Base-by-base conservation (phyloP, 2,888 invertebrate genomes). In the Melangyna quadrimaculata region DNA sequence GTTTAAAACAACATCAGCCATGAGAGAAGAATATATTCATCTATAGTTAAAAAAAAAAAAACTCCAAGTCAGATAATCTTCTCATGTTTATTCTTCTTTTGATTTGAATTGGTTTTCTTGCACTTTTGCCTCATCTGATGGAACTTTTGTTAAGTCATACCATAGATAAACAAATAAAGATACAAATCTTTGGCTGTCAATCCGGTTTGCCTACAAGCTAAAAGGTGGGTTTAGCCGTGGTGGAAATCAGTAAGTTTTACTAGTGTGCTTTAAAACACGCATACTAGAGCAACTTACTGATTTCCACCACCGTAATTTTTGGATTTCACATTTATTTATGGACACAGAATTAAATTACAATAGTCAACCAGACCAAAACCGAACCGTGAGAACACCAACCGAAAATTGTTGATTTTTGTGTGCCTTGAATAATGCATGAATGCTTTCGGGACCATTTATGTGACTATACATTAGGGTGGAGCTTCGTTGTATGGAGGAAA, bases 351-450 rank as follows among this genome's bases (percentile, higher is more conserved):
- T n/a, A n/a, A n/a, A n/a, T n/a, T n/a, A n/a, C n/a, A n/a, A n/a
- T n/a, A 35, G 17, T 22, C 24, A 53, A 19, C 22, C 63, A 32
- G 12, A 27, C 32, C 24, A n/a, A 80, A 80, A 74, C 51, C 69
- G 45, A 70, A 80, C 74, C 79, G 79, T 80, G 79, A 61, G 79
- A 80, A 80, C 74, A 53, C 61, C 69, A 53, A 69, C 48, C 43
- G 59, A 80, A 80, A 71, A 55, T 74, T 22, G 24, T 70, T 43
- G 61, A 27, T 51, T 61, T 59, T 59, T 55, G 57, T 73, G 57
- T 57, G 63, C 51, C 67, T 69, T 74, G 79, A 80, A 80, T 80
- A 74, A 80, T 80, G 69, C 69, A 80, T 80, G 73, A 79, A 73
- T 79, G 73, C 17, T 79, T 67, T 14, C 40, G 51, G 32, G 73